Evolutionary conservation across 1,140 invertebrate species (phyloP), one percentile per base, ranked within the genome.

Genomic region (Philopotamus ludificatus): DNA sequence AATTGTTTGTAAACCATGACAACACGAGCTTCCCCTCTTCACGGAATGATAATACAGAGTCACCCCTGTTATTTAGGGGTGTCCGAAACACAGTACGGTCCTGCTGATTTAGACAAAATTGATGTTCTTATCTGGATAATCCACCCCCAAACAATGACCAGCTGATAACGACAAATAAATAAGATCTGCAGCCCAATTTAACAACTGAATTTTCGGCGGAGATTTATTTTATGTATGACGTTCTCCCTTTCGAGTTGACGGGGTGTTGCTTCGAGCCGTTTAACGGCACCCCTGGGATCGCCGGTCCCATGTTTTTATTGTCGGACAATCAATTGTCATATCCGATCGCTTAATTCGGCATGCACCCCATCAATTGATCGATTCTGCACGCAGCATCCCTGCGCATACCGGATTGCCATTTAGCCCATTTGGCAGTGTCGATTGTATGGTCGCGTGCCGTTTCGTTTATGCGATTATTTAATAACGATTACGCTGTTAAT

Each of bases 301-400:
- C 8, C 54, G 12, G 28, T 12, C 54, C 42, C 44, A 60, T 60
- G 57, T 60, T 60, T 45, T 60, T 21, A 60, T 60, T 20, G 57
- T 60, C 57, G 57, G 44, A 60, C 57, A 47, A 60, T 60, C 57
- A 60, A 60, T 60, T 60, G 57, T 60, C 57, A 60, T 60, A 60
- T 60, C 57, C 42, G 57, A 60, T 60, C 57, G 57, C 57, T 60
- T 60, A 60, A 60, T 60, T 60, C 28, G 39, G 41, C 57, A 60
- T 60, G 57, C 57, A 60, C 57, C 57, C 57, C 23, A 21, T 58
- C 55, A 58, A 58, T 58, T 58, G 18, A n/a, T 34, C 28, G 28
- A 34, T 34, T 34, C 12, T 7, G 28, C 12, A 12, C 12, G 28
- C 4, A 4, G 28, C 28, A 12, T 4, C 28, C 28, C 28, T 34